These are phyloP conservation scores for Clarias pachynema DNA, from an alignment of 2,797 vertebrate genomes.

Conservation along the genomic window DNA sequence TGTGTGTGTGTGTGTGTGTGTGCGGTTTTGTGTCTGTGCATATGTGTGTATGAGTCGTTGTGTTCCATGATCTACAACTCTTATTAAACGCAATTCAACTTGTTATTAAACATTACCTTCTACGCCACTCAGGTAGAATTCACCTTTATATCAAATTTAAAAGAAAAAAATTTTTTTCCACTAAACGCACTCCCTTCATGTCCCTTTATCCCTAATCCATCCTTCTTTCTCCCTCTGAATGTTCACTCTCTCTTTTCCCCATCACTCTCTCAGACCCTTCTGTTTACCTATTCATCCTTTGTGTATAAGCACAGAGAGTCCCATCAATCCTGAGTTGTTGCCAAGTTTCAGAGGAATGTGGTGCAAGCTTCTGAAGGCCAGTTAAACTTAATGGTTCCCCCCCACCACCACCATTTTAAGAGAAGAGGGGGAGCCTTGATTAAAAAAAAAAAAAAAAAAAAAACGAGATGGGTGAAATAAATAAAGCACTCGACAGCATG, in stretches of 20 bases:
- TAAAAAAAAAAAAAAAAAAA: conserved; percentile 32
- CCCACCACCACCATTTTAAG: conserved; percentile 50
- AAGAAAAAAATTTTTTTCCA: not conserved
- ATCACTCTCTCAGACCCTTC: conserved; percentile 81
- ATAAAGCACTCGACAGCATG: conserved; percentile 65
- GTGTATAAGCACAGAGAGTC: conserved; percentile 76
- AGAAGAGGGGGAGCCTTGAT: conserved; percentile 63
- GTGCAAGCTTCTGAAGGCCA: conserved; percentile 67
- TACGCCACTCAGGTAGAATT: conserved; percentile 75
- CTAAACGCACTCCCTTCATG: not conserved
- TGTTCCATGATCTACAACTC: conserved; percentile 45
- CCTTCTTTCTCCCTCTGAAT: conserved; percentile 67
- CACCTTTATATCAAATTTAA: conserved; percentile 73
- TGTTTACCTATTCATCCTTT: conserved; percentile 83
- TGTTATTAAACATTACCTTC: conserved; percentile 83
- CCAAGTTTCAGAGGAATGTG: conserved; percentile 79
- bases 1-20: conserved; percentile 10
- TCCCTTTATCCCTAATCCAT: not conserved
- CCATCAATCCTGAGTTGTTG: conserved; percentile 77
- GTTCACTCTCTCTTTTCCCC: conserved; percentile 78
- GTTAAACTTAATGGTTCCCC: conserved; percentile 65
- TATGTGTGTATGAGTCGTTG: not conserved
- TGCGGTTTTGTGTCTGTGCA: conserved; percentile 25
- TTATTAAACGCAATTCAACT: conserved; percentile 80
- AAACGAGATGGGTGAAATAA: conserved; percentile 64